phyloP scores from a whole-genome alignment of 2,888 invertebrate species.

The Venustoraphidia nigricollis region DNA sequence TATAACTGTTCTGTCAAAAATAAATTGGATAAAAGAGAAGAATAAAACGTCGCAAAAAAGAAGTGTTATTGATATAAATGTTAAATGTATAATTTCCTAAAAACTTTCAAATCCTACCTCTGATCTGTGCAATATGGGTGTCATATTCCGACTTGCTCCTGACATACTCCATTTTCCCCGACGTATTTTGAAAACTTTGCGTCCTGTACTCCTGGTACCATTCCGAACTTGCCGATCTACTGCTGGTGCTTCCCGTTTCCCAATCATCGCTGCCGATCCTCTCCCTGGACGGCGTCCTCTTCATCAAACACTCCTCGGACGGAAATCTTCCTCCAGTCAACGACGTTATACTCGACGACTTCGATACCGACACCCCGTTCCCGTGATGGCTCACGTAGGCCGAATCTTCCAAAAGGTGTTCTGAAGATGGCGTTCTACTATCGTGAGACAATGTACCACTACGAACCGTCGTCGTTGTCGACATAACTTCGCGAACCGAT shows the following conservation, averaged over 20 bases:
- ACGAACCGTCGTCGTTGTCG: slow-evolving; percentile 18
- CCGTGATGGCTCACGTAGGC: slow-evolving; percentile 39
- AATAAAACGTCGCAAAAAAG: too few species aligned
- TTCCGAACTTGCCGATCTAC: slow-evolving; percentile 29
- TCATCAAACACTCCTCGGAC: slow-evolving; percentile 34
- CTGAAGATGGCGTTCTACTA: slow-evolving; percentile 39
- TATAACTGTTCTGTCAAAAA: too few species aligned
- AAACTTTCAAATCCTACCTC: slow-evolving; percentile 41
- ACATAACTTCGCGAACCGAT: slow-evolving; percentile 39
- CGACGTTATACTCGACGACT: slow-evolving; percentile 35
- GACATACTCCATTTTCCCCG: slow-evolving; percentile 52
- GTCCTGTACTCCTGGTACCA: slow-evolving; percentile 42
- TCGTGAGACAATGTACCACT: slow-evolving; percentile 17
- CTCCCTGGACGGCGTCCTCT: slow-evolving; percentile 24
- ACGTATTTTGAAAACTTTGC: slow-evolving; percentile 45
- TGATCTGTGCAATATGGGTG: slow-evolving; percentile 70
- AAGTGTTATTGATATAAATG: too few species aligned
- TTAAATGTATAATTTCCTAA: too few species aligned
- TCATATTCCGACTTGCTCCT: slow-evolving; percentile 74
- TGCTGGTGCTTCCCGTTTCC: slow-evolving; percentile 23
- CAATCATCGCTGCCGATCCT: slow-evolving; percentile 21
- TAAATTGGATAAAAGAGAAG: too few species aligned
- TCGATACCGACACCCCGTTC: slow-evolving; percentile 27
- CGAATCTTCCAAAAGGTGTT: slow-evolving; percentile 34
- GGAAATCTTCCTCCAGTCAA: slow-evolving; percentile 31